Base-by-base conservation (phyloP, 2,888 invertebrate genomes). In the Stictocephala bisonia region DNA sequence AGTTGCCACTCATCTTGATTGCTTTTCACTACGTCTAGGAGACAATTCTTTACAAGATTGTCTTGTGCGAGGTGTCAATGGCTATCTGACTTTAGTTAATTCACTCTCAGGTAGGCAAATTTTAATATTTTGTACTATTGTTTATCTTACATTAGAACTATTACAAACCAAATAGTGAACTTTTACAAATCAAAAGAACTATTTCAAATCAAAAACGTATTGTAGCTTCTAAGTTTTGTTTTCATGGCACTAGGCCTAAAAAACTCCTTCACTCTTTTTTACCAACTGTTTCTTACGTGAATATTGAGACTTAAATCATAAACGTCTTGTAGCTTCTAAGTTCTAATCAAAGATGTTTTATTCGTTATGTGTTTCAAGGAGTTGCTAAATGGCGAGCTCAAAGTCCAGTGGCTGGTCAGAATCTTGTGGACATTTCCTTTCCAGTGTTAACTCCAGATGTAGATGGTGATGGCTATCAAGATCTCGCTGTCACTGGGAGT, bases 31-130 rank as follows among this genome's bases (percentile, higher is more conserved):
- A 68, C 93, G 94, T 84, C 88, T 91, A 0, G 90, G 93, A 82
- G 86, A 85, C 66, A 91, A 93, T 81, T 90, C 89, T 9, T 87
- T 88, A 69, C 87, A 89, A 11, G 93, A 94, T 80, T 94, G 94
- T 78, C 85, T 94, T 70, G 88, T 94, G 3, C 86, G 91, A 18
- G 93, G 93, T 22, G 88, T 90, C 31, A 89, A 88, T 77, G 93
- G 93, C 0, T 85, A 90, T 72, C 77, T 89, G 75, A 87, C 87
- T 56, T 88, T 87, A 50, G 86, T 91, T 11, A 87, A 90, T 80
- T 87, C 90, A 3, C 84, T 87, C 4, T 87, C 89, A 15, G 90
- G 90, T 6, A 76, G 76, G 41, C 27, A n/a, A n/a, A n/a, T n/a
- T n/a, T n/a, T n/a, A n/a, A n/a, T n/a, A n/a, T 35, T 35, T 13